These are phyloP conservation scores for Palloptera scutellata DNA, from an alignment of 2,888 invertebrate genomes.

Conservation along the genomic window DNA sequence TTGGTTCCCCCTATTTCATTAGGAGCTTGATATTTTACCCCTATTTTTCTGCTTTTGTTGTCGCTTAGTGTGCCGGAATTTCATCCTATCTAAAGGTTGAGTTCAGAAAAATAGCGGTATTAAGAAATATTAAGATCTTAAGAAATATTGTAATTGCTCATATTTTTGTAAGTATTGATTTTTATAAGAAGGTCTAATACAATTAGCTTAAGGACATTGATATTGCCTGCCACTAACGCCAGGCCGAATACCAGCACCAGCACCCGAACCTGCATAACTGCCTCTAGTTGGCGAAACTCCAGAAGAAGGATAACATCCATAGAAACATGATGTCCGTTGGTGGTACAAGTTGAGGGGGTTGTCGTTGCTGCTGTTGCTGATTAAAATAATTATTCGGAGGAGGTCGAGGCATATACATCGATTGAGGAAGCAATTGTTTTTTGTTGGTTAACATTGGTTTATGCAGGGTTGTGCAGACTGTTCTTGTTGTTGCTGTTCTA, in stretches of 20 bases:
- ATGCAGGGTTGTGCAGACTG: conserved; percentile 16
- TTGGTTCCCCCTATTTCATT: no score
- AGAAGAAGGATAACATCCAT: conserved; percentile 1
- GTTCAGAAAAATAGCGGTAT: not conserved
- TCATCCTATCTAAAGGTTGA: conserved; percentile 21
- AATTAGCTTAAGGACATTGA: conserved; percentile 18
- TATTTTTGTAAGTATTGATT: conserved; percentile 34
- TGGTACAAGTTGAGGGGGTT: conserved; percentile 10
- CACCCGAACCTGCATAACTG: not conserved
- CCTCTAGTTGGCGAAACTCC: not conserved
- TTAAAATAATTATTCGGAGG: not conserved
- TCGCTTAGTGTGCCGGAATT: not conserved
- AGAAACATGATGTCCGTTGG: conserved; percentile 7
- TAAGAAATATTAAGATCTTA: no score
- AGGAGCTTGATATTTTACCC: not conserved
- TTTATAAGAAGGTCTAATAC: conserved; percentile 12
- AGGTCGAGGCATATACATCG: not conserved
- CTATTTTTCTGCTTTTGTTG: not conserved
- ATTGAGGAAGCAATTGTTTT: not conserved
- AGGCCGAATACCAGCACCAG: not conserved
- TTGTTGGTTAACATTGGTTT: conserved; percentile 13
- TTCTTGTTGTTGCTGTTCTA: not conserved
- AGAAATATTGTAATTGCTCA: not conserved
- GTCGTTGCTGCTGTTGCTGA: not conserved
- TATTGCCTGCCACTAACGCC: not conserved